Conservation (phyloP, 2,797 vertebrate species). For the Bradypodion ventrale region DNA sequence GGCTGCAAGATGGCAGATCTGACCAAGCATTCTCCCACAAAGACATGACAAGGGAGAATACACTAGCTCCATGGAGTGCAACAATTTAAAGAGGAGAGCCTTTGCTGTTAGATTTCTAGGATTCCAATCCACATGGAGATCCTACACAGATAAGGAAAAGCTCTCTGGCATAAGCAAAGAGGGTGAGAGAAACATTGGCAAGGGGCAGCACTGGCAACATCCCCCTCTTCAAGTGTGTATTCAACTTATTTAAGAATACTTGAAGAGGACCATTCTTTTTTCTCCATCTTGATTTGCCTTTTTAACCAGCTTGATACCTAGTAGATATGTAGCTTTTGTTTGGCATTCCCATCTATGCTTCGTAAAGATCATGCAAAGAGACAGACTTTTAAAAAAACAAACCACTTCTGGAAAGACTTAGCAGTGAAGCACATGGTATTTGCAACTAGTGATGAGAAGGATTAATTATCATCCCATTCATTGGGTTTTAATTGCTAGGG, state of each 20-base stretch:
- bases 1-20: neutral
- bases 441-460: slow-evolving; percentile 22
- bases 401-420: slow-evolving; percentile 2
- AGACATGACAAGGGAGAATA: too few relatives aligned
- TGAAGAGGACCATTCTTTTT: neutral
- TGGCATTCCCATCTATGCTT: neutral
- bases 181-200: too few relatives aligned
- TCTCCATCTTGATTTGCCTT: neutral
- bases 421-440: neutral
- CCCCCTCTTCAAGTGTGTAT: too few relatives aligned
- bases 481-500: slow-evolving; percentile 16
- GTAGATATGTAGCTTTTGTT: neutral
- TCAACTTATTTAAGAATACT: too few relatives aligned
- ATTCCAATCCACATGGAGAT: too few relatives aligned
- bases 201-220: too few relatives aligned
- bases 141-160: too few relatives aligned
- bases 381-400: neutral
- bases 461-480: slow-evolving; percentile 25
- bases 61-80: too few relatives aligned
- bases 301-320: neutral
- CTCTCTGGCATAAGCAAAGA: too few relatives aligned
- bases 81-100: too few relatives aligned
- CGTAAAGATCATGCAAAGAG: slow-evolving; percentile 1
- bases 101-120: too few relatives aligned
- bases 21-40: too few relatives aligned